Evolutionary conservation across 2,888 invertebrate genomes (phyloP), one percentile per base, ranked within the genome.

Genomic region (Pseudoips prasinana): DNA sequence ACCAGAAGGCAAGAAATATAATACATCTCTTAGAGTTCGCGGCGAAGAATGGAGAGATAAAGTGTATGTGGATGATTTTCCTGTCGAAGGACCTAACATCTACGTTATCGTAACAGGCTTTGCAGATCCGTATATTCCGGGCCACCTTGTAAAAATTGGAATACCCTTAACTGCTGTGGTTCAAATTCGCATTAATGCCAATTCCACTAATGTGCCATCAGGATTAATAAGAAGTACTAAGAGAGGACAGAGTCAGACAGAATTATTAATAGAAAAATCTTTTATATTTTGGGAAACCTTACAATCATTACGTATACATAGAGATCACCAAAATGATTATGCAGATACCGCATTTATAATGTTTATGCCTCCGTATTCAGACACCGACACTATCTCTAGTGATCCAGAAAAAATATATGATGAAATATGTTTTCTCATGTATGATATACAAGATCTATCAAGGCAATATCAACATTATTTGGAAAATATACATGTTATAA

Each of bases 31-130:
- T 7, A 75, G 89, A 49, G 76, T 81, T 1, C 74, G 90, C 24
- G 90, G 89, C 7, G 90, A 91, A 60, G 90, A 90, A 58, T 90
- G 90, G 90, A 77, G 86, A 51, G 89, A 90, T 50, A 84, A 80
- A 57, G 72, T 82, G 1, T 90, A 88, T 46, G 74, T 90, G 1
- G 89, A 90, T 34, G 91, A 91, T 44, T 89, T 75, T 42, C 90
- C 91, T 0, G 44, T 54, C 7, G 81, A 89, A 39, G 91, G 91
- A 1, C 90, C 91, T 0, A 81, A 90, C 46, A 56, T 91, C 8
- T 91, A 90, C 43, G 69, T 91, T 5, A 83, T 90, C 17, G 52
- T 91, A 0, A 88, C 90, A 1, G 90, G 90, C 0, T 90, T 91
- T 60, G 61, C 69, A 18, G 82, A 86, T 25, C 75, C 85, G 0